phyloP scores from a whole-genome alignment of 2,113 vertebrate species.

The Rhipidura dahli region DNA sequence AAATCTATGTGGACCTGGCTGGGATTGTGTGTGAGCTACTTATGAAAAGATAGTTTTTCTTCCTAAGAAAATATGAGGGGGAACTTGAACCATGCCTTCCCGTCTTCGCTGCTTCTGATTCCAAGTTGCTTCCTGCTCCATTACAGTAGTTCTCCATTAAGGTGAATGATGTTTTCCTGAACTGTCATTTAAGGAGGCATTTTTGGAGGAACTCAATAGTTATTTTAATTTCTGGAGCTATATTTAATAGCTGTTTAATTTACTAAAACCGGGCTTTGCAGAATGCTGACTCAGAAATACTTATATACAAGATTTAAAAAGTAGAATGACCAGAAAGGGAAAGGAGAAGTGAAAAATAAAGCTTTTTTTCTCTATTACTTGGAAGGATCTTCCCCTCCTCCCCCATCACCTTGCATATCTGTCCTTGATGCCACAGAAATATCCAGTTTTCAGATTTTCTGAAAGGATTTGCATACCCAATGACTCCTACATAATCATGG shows the following conservation, averaged over 20 bases:
- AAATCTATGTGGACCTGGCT: background rate
- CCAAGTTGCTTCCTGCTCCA: slow-evolving; percentile 59
- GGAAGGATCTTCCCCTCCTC: background rate
- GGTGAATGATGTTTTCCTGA: slow-evolving; percentile 60
- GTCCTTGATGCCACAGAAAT: background rate
- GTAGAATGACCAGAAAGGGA: background rate
- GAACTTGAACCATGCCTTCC: slow-evolving; percentile 38
- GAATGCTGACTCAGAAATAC: slow-evolving; percentile 39
- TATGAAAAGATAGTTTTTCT: slow-evolving; percentile 34
- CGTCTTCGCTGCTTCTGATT: background rate
- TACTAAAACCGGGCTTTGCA: background rate
- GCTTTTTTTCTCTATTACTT: background rate
- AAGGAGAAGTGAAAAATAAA: background rate
- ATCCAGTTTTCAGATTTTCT: background rate
- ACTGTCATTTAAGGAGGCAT: slow-evolving; percentile 26
- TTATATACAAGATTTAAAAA: background rate
- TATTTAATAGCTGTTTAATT: slow-evolving; percentile 33
- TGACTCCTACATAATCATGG: background rate
- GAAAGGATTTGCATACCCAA: background rate
- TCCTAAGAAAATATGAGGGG: slow-evolving; percentile 32
- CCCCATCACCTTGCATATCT: background rate
- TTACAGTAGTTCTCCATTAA: slow-evolving; percentile 56
- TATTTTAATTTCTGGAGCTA: slow-evolving; percentile 30
- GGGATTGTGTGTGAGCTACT: background rate
- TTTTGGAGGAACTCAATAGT: background rate